Conservation (phyloP, 2,113 vertebrate species). For the Meriones unguiculatus region DNA sequence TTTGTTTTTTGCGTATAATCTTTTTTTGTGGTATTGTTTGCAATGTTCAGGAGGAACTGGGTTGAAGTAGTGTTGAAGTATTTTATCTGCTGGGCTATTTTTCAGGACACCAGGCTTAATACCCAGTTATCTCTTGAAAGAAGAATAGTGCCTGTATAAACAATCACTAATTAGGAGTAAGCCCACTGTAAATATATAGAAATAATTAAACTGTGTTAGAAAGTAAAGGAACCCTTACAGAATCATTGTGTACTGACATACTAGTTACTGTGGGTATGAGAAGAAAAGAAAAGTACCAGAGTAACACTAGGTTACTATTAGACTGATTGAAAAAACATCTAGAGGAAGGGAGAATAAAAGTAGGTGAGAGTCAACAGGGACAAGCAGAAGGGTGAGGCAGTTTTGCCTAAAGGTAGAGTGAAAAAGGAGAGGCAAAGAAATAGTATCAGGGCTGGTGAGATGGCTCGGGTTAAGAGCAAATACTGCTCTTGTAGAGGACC, state of each 20-base stretch:
- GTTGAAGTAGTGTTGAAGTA: not conserved
- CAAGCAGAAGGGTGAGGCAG: not conserved
- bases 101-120: not conserved
- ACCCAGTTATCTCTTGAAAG: not conserved
- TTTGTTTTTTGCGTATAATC: not conserved
- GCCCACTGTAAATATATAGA: not conserved
- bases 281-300: not conserved
- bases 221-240: not conserved
- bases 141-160: not conserved
- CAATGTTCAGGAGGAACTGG: not conserved
- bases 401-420: not conserved
- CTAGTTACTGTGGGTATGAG: not conserved
- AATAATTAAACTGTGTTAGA: not conserved
- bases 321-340: not conserved
- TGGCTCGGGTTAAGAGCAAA: not conserved
- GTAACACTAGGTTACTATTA: not conserved
- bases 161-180: not conserved
- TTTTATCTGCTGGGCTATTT: not conserved
- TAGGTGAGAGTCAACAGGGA: not conserved
- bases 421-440: not conserved
- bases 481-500: not conserved
- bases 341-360: not conserved
- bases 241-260: not conserved
- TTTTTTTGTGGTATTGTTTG: not conserved
- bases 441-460: not conserved